Percentiles rank a stretch among this genome's conserved stretches.
Evolutionary conservation across 2,797 vertebrate genomes (phyloP).

Genomic region (Orestias chungarensis): DNA sequence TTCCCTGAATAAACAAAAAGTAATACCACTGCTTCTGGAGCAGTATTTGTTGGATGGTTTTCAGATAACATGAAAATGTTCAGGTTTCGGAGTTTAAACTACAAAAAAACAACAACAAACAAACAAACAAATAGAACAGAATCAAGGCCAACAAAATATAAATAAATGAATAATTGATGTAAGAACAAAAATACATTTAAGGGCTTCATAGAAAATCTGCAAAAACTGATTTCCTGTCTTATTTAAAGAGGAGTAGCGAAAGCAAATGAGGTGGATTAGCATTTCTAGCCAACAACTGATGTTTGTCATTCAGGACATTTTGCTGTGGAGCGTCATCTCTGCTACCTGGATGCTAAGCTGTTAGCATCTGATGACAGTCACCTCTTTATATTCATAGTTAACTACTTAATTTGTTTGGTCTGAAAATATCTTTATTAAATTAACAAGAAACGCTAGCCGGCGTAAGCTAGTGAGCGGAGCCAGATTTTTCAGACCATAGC

Average conservation of each 20-base stretch:
- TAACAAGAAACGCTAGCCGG: no score
- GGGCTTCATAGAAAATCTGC: neutral
- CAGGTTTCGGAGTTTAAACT: neutral
- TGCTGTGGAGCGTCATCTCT: no score
- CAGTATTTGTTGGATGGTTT: neutral
- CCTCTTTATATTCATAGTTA: no score
- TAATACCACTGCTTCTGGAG: neutral
- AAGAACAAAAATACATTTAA: neutral
- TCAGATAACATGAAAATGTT: neutral
- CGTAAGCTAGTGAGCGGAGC: no score
- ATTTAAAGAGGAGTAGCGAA: neutral
- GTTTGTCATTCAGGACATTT: no score
- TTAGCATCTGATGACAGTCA: no score
- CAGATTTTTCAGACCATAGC: no score
- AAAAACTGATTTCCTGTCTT: neutral
- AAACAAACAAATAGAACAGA: no score
- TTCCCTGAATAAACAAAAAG: neutral
- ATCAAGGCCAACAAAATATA: neutral
- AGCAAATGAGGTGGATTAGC: conserved; percentile 1
- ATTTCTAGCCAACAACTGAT: no score
- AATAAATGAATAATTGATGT: neutral
- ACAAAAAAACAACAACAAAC: neutral
- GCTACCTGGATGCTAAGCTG: no score
- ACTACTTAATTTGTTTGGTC: no score
- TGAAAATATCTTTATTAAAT: no score